These are phyloP conservation scores for Pseudomyrmex flavicornis DNA, from an alignment of 1,140 invertebrate genomes.

Conservation along the genomic window DNA sequence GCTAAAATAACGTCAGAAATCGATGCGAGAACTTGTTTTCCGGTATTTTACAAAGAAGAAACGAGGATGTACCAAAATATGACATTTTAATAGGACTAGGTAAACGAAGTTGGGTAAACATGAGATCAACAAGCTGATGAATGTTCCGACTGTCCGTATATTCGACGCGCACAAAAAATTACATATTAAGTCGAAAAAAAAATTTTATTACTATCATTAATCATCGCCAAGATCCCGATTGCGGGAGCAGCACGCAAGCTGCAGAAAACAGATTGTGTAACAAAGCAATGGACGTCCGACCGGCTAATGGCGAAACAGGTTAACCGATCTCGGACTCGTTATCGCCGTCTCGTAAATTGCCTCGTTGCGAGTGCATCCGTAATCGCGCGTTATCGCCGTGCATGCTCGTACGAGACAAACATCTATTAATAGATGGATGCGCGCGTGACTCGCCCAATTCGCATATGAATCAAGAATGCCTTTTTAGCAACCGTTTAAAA, in stretches of 20 bases:
- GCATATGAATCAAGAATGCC: constrained; percentile 43
- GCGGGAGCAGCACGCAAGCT: constrained; percentile 19
- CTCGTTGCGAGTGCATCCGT: constrained; percentile 51
- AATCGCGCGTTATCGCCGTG: constrained; percentile 38
- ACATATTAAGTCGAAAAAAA: constrained; percentile 3
- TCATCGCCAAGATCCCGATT: constrained; percentile 40
- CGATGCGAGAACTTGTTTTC: background rate
- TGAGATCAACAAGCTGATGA: constrained; percentile 46
- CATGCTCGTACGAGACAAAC: constrained; percentile 44
- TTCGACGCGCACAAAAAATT: background rate
- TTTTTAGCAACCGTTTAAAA: constrained; percentile 1
- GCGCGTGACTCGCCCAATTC: constrained; percentile 18
- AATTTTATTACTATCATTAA: constrained; percentile 25
- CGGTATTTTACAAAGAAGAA: background rate
- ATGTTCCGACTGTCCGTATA: constrained; percentile 10
- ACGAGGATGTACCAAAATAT: background rate
- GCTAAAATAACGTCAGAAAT: background rate
- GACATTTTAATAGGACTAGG: constrained; percentile 5
- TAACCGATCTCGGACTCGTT: constrained; percentile 54
- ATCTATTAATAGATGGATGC: constrained; percentile 50
- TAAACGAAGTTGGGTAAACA: constrained; percentile 16
- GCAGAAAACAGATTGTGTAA: constrained; percentile 28
- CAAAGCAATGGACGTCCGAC: constrained; percentile 23
- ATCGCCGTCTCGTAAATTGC: constrained; percentile 48
- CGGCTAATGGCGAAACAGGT: constrained; percentile 38